Conservation (phyloP, 2,888 invertebrate genomes). For the Halictus ligatus region DNA sequence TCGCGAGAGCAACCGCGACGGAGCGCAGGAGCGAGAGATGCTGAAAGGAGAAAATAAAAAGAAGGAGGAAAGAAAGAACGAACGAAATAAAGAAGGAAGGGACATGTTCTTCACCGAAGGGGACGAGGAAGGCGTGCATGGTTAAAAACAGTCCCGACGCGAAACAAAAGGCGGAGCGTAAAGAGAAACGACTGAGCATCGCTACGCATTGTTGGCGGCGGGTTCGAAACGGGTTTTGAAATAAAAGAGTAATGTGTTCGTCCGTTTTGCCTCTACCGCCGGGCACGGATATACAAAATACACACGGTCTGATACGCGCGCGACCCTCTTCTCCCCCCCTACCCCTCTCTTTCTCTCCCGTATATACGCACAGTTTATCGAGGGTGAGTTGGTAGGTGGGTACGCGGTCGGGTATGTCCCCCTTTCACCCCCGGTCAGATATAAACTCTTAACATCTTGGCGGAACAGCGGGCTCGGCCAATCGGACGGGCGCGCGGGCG, state of each 20-base stretch:
- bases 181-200: constrained; percentile 81
- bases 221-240: constrained; percentile 76
- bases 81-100: constrained; percentile 38
- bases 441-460: constrained; percentile 81
- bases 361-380: constrained; percentile 60
- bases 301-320: constrained; percentile 48
- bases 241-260: constrained; percentile 81
- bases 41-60: constrained; percentile 7
- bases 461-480: constrained; percentile 67
- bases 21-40: constrained; percentile 6
- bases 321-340: neutral
- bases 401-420: constrained; percentile 77
- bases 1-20: constrained; percentile 16
- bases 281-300: constrained; percentile 39
- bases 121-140: constrained; percentile 66
- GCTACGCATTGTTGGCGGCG: constrained; percentile 75
- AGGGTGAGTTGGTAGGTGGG: constrained; percentile 73
- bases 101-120: constrained; percentile 42
- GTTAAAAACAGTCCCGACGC: constrained; percentile 79
- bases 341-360: neutral
- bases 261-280: constrained; percentile 69
- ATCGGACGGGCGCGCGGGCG: constrained; percentile 66
- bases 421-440: constrained; percentile 75
- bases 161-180: constrained; percentile 80
- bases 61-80: neutral